Percentiles rank a stretch among this genome's conserved stretches.
Conservation (phyloP, 2,888 invertebrate species). For the Tipula confusa region DNA sequence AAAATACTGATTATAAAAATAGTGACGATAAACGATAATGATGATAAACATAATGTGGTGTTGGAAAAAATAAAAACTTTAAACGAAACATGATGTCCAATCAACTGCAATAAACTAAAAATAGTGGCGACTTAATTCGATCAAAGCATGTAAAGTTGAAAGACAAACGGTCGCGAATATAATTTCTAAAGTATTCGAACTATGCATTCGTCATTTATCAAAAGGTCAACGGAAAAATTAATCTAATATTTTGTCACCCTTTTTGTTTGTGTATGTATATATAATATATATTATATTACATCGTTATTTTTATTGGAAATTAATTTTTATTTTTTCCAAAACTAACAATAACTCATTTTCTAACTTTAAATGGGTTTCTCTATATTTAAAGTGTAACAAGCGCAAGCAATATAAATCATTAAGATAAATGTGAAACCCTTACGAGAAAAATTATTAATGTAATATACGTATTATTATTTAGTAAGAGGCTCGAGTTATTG, state of each 20-base stretch:
- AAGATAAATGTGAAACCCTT: slow-evolving; percentile 12
- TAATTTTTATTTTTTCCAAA: background rate
- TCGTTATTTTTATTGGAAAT: slow-evolving; percentile 8
- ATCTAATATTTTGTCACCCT: background rate
- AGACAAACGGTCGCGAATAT: background rate
- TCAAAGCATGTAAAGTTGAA: background rate
- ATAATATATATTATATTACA: background rate
- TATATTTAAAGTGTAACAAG: background rate
- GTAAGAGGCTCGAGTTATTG: background rate
- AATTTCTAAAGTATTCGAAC: too few species aligned
- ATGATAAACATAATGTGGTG: background rate
- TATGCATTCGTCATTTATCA: background rate
- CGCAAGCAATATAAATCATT: background rate
- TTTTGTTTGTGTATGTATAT: background rate
- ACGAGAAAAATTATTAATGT: background rate
- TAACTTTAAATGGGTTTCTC: background rate
- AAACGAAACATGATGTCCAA: background rate
- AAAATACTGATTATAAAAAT: background rate
- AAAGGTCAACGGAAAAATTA: background rate
- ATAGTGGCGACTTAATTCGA: background rate
- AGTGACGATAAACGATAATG: background rate
- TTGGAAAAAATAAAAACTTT: background rate
- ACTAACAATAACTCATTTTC: background rate
- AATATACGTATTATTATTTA: background rate
- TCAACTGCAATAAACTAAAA: background rate